These are phyloP conservation scores for Rosalia funebris DNA, from an alignment of 2,888 invertebrate genomes.

Conservation along the genomic window DNA sequence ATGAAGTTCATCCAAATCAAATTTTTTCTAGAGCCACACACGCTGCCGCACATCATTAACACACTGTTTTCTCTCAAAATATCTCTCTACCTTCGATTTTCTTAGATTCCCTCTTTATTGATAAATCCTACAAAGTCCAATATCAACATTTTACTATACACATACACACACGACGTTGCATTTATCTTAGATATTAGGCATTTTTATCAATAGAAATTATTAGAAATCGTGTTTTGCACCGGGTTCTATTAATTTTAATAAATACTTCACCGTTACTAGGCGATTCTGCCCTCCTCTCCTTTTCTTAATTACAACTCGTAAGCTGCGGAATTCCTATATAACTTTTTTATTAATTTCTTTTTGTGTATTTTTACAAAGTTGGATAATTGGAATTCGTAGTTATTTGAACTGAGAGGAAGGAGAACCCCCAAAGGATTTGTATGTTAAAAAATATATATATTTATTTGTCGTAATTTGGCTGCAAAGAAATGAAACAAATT, in stretches of 20 bases:
- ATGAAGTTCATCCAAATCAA: slow-evolving; percentile 55
- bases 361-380: too few relatives aligned
- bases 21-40: slow-evolving; percentile 48
- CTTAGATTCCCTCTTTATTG: neutral
- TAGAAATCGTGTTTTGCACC: slow-evolving; percentile 30
- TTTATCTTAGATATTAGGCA: slow-evolving; percentile 40
- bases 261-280: slow-evolving; percentile 31
- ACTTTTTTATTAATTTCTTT: too few relatives aligned
- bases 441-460: slow-evolving; percentile 36
- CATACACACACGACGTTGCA: slow-evolving; percentile 38
- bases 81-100: slow-evolving; percentile 6
- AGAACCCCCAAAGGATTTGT: slow-evolving; percentile 16
- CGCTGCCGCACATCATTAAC: slow-evolving; percentile 35
- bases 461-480: slow-evolving; percentile 35
- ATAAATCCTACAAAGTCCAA: slow-evolving; percentile 2
- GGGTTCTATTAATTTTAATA: slow-evolving; percentile 32
- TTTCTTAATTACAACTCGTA: too few relatives aligned
- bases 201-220: slow-evolving; percentile 40
- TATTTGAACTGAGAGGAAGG: too few relatives aligned
- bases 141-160: slow-evolving; percentile 24
- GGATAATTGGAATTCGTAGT: too few relatives aligned
- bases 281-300: slow-evolving; percentile 10
- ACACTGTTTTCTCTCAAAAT: slow-evolving; percentile 28
- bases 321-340: too few relatives aligned
- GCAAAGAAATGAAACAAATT: slow-evolving; percentile 29